Percentiles rank a stretch among this genome's conserved stretches.
Conservation (phyloP, 2,888 invertebrate species). For the Muschampia staudingeri region DNA sequence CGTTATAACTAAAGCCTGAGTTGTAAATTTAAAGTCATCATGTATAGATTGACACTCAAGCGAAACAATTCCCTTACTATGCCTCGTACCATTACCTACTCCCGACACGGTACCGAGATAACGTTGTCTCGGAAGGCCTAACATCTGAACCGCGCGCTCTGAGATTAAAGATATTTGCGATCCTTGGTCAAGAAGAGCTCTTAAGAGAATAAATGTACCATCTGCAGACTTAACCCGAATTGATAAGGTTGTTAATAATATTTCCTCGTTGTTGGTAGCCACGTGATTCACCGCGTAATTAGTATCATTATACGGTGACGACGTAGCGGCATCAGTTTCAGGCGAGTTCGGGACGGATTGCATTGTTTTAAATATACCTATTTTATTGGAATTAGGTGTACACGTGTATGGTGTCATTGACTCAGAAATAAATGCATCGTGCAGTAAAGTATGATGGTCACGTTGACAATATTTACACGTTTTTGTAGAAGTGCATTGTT, state of each 20-base stretch:
- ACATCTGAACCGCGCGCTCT: conserved; percentile 26
- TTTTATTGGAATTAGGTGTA: too few relatives aligned
- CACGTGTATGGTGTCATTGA: not conserved
- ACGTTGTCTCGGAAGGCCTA: conserved; percentile 26
- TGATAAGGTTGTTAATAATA: conserved; percentile 6
- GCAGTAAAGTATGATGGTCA: not conserved
- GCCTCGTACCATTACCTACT: not conserved
- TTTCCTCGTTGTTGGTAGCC: conserved; percentile 1
- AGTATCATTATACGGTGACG: too few relatives aligned
- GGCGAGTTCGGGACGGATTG: too few relatives aligned
- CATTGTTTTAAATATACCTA: too few relatives aligned
- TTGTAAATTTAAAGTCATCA: conserved; percentile 2
- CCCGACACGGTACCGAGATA: conserved; percentile 30
- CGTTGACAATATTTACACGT: too few relatives aligned
- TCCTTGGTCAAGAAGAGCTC: conserved; percentile 38
- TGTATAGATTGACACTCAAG: not conserved
- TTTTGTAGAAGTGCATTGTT: too few relatives aligned
- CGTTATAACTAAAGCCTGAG: conserved; percentile 15
- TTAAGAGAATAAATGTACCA: not conserved
- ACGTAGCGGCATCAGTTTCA: not conserved
- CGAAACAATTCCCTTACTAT: not conserved
- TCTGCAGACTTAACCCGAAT: not conserved
- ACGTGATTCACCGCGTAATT: not conserved
- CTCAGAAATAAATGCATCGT: not conserved
- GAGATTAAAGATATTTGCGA: conserved; percentile 45